Conservation (phyloP, 1,140 invertebrate species). For the Steinernema khuongi region DNA sequence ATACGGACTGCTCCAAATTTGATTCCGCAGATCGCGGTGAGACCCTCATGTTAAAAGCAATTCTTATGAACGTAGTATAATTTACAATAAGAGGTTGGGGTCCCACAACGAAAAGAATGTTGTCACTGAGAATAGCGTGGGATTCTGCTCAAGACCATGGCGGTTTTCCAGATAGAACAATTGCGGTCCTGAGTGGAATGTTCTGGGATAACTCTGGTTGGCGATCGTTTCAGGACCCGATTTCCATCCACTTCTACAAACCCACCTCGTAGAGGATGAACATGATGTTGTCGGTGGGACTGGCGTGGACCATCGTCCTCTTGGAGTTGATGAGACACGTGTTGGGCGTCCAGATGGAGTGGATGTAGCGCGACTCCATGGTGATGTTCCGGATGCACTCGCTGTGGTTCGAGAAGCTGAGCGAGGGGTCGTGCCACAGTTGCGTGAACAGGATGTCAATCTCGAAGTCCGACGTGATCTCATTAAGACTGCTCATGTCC, state of each 20-base stretch:
- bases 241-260: conserved; percentile 5
- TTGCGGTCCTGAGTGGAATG: no score
- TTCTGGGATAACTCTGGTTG: no score
- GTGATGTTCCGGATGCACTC: conserved; percentile 58
- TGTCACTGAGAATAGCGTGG: conserved; percentile 1
- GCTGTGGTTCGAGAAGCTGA: conserved; percentile 50
- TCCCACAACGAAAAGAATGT: not conserved
- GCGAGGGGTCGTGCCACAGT: conserved; percentile 52
- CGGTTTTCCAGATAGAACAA: no score
- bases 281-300: conserved; percentile 58
- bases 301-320: conserved; percentile 47
- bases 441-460: conserved; percentile 59
- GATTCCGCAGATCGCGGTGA: no score
- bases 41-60: no score
- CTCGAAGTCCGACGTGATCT: conserved; percentile 57
- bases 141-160: no score
- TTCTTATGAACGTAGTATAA: no score
- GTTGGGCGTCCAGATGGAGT: conserved; percentile 56
- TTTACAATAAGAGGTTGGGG: no score
- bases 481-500: conserved; percentile 55
- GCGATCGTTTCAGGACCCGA: not conserved
- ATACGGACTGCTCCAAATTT: no score
- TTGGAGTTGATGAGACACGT: conserved; percentile 58
- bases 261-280: conserved; percentile 49
- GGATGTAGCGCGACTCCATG: conserved; percentile 51